Conservation (phyloP, 2,888 invertebrate genomes). For the Boloria euphrosyne region DNA sequence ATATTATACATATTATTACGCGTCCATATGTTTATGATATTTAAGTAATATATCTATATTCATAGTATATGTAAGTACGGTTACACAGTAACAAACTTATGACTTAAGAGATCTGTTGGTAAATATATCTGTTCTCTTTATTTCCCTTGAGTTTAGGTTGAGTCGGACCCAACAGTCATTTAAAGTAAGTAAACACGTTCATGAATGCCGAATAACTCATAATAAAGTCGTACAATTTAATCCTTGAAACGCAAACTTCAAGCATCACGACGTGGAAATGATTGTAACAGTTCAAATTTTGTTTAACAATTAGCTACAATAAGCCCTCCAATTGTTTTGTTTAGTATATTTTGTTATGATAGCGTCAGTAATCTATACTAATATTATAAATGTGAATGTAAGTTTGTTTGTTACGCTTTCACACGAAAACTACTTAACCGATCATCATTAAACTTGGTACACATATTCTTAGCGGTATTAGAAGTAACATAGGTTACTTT, state of each 20-base stretch:
- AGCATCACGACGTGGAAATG: conserved; percentile 26
- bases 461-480: too few relatives aligned
- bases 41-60: too few relatives aligned
- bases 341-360: conserved; percentile 12
- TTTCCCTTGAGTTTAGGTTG: conserved; percentile 59
- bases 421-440: too few relatives aligned
- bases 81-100: conserved; percentile 39
- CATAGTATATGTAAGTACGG: too few relatives aligned
- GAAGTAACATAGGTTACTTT: too few relatives aligned
- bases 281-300: conserved; percentile 25
- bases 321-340: conserved; percentile 4
- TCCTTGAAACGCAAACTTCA: conserved; percentile 46
- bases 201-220: conserved; percentile 59
- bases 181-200: conserved; percentile 57
- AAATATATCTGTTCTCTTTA: conserved; percentile 62
- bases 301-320: conserved; percentile 24
- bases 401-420: too few relatives aligned
- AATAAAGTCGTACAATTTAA: conserved; percentile 65
- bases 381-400: too few relatives aligned
- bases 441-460: too few relatives aligned
- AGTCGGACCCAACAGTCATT: conserved; percentile 64
- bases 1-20: too few relatives aligned
- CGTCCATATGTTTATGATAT: too few relatives aligned
- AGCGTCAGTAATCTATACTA: conserved; percentile 8
- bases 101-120: conserved; percentile 51